phyloP scores from a whole-genome alignment of 2,113 vertebrate species.

The Mormyrus iriodes region DNA sequence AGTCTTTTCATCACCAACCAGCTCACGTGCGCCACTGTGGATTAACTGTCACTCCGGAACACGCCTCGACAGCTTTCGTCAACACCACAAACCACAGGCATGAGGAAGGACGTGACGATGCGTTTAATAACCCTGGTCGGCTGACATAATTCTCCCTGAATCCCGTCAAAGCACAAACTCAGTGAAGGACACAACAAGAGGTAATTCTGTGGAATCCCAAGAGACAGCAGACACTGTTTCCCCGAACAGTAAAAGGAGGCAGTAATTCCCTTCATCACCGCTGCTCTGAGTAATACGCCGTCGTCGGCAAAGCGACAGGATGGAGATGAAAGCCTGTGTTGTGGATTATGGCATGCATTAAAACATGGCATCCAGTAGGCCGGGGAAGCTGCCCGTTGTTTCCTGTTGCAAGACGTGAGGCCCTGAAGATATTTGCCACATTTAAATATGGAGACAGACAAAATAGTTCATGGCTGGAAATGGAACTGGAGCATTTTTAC shows the following conservation, averaged over 20 bases:
- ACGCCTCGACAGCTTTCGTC: background rate
- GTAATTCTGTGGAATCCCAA: background rate
- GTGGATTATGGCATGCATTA: background rate
- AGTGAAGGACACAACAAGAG: background rate
- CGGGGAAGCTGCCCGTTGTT: background rate
- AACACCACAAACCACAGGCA: background rate
- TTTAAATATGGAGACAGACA: background rate
- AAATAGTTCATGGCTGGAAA: background rate
- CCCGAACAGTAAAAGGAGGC: background rate
- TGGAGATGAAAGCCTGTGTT: background rate
- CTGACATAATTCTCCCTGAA: background rate
- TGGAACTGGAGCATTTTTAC: background rate
- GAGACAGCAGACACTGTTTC: background rate
- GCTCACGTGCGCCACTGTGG: background rate
- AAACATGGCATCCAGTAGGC: background rate
- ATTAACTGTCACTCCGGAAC: background rate
- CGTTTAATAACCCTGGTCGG: background rate
- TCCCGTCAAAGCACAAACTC: background rate
- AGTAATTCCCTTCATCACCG: background rate
- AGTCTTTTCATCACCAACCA: background rate
- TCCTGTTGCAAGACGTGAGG: background rate
- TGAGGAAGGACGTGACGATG: background rate
- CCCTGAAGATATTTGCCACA: background rate
- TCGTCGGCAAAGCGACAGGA: background rate
- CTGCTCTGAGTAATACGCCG: background rate